Base-by-base conservation (phyloP, 2,888 invertebrate genomes). In the Hydriomena furcata region DNA sequence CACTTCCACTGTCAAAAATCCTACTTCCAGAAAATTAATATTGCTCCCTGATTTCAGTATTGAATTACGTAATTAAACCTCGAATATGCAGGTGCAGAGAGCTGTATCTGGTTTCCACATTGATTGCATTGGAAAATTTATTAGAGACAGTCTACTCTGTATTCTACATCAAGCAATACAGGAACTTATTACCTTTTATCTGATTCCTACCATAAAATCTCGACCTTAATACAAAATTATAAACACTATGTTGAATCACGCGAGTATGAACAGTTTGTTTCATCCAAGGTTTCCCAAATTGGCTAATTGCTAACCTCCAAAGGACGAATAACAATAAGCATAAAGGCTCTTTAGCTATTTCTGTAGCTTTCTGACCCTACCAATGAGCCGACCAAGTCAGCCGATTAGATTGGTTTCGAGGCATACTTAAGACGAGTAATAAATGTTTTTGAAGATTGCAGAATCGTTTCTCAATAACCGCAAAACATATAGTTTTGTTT, bases 251-350 rank as follows among this genome's bases (percentile, higher is more conserved):
- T 56, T 45, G 58, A 65, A 63, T 55, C 57, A 61, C 52, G 56
- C 58, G 25, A 49, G 36, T 50, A 40, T 66, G 55, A 58, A 56
- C 23, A 41, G 40, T 47, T 40, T 35, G 24, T 27, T 32, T 32
- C 49, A 61, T 52, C 68, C 79, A 84, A 87, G 82, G 85, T 75
- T 80, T 78, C 69, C 71, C 76, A 77, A 78, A 76, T 83, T 82
- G 76, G 79, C 68, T 87, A 87, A 88, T 86, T 82, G 71, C 72
- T 80, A 82, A 79, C 84, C 80, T 82, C 73, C 52, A 69, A 56
- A 52, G 62, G 68, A 70, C 73, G 70, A 73, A 67, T 69, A 63
- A 65, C 63, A 80, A 83, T 79, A 84, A 83, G 4, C 17, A 3
- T 4, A 70, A 77, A 78, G 82, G 76, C 71, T 36, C 12, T 37